These are phyloP conservation scores for Anthoptus insignis DNA, from an alignment of 2,888 invertebrate species.

Conservation along the genomic window DNA sequence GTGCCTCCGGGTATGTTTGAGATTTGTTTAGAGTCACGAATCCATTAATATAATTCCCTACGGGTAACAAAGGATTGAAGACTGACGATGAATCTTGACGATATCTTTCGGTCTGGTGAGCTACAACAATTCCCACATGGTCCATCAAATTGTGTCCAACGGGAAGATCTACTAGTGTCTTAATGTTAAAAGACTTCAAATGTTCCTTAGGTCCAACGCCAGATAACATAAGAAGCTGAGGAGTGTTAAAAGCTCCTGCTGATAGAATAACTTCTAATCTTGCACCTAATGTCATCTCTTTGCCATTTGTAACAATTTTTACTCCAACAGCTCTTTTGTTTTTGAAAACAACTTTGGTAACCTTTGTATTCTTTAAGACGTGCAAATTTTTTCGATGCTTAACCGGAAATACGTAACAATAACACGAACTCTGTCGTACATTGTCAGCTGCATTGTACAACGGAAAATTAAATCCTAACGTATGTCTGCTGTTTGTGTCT, in stretches of 20 bases:
- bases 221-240: slow-evolving; percentile 60
- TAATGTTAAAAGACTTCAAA: slow-evolving; percentile 53
- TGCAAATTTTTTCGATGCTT: slow-evolving; percentile 54
- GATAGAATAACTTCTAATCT: too few relatives aligned
- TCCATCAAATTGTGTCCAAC: slow-evolving; percentile 56
- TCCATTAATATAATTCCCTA: slow-evolving; percentile 1
- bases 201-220: slow-evolving; percentile 60
- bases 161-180: slow-evolving; percentile 56
- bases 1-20: slow-evolving; percentile 2
- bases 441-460: too few relatives aligned
- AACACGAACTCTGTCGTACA: slow-evolving; percentile 61
- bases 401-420: slow-evolving; percentile 59
- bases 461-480: background rate
- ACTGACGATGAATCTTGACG: background rate
- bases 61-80: slow-evolving; percentile 4
- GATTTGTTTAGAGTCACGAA: slow-evolving; percentile 9
- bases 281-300: slow-evolving; percentile 31
- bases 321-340: slow-evolving; percentile 52
- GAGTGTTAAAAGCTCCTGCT: too few relatives aligned
- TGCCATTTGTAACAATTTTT: slow-evolving; percentile 53
- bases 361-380: slow-evolving; percentile 55
- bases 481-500: slow-evolving; percentile 30
- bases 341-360: slow-evolving; percentile 54
- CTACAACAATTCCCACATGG: too few relatives aligned
- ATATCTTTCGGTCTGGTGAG: background rate